Conservation (phyloP, 2,888 invertebrate genomes). For the Watsonalla cultraria region DNA sequence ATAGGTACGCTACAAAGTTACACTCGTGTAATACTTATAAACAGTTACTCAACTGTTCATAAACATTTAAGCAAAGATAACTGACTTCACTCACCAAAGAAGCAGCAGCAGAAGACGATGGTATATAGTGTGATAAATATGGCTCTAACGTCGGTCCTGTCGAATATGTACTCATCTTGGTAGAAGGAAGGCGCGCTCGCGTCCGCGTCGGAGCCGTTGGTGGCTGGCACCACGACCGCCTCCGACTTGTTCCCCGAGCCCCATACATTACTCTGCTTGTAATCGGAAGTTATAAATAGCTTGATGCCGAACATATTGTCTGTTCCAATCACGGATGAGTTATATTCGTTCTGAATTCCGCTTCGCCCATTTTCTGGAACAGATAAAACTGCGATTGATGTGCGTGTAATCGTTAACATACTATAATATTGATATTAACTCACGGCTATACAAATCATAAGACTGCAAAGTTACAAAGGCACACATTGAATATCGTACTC, state of each 20-base stretch:
- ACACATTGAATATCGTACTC: too few relatives aligned
- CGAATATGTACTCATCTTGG: conserved; percentile 85
- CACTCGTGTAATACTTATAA: too few relatives aligned
- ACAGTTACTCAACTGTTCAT: too few relatives aligned
- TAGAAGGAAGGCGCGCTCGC: conserved; percentile 39
- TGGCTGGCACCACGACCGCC: conserved; percentile 8
- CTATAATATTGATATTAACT: too few relatives aligned
- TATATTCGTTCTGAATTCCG: conserved; percentile 12
- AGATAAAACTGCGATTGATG: conserved; percentile 13
- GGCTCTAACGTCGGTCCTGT: conserved; percentile 84
- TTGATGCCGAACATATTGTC: conserved; percentile 48
- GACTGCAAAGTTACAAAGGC: too few relatives aligned
- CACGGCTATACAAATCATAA: too few relatives aligned
- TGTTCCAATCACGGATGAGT: conserved; percentile 29
- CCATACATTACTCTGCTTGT: conserved; percentile 35
- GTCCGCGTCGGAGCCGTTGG: conserved; percentile 43
- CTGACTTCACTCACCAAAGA: conserved; percentile 84
- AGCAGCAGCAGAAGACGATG: conserved; percentile 88
- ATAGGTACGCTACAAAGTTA: too few relatives aligned
- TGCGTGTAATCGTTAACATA: not conserved
- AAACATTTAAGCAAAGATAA: not conserved
- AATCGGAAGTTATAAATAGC: conserved; percentile 41
- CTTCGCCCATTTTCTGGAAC: conserved; percentile 47
- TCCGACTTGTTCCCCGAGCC: conserved; percentile 38
- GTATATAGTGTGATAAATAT: conserved; percentile 87